Conservation (phyloP, 2,888 invertebrate species). For the Entomobrya multifasciata region DNA sequence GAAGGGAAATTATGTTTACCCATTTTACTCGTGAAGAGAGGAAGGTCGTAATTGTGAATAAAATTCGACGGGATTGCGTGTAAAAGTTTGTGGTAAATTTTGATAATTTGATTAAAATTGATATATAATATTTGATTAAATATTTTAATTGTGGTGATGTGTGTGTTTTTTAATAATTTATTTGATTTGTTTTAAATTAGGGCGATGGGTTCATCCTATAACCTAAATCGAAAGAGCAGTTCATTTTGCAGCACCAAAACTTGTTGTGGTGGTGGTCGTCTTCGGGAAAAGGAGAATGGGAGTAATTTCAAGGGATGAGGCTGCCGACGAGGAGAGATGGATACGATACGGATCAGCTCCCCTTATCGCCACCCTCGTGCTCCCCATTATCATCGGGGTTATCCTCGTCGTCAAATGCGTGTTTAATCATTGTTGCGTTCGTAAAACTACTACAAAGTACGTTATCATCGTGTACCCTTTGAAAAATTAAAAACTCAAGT, state of each 20-base stretch:
- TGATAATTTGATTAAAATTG: neutral
- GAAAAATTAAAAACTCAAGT: slow-evolving; percentile 13
- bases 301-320: slow-evolving; percentile 75
- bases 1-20: neutral
- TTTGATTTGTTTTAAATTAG: slow-evolving; percentile 20
- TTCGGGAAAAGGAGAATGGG: slow-evolving; percentile 69
- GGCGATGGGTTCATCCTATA: slow-evolving; percentile 66
- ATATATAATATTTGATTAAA: neutral
- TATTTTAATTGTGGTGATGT: neutral
- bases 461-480: slow-evolving; percentile 70
- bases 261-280: slow-evolving; percentile 6
- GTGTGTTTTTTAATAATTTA: neutral
- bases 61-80: neutral
- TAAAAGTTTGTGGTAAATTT: slow-evolving; percentile 10
- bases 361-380: slow-evolving; percentile 76
- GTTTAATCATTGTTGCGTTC: slow-evolving; percentile 78
- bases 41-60: slow-evolving; percentile 5
- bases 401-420: slow-evolving; percentile 79
- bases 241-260: neutral
- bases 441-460: slow-evolving; percentile 78
- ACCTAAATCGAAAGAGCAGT: slow-evolving; percentile 28
- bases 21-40: neutral
- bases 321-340: slow-evolving; percentile 69
- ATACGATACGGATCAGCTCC: slow-evolving; percentile 76
- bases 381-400: slow-evolving; percentile 78